Conservation (phyloP, 2,113 vertebrate species). For the Stigmatopora argus region DNA sequence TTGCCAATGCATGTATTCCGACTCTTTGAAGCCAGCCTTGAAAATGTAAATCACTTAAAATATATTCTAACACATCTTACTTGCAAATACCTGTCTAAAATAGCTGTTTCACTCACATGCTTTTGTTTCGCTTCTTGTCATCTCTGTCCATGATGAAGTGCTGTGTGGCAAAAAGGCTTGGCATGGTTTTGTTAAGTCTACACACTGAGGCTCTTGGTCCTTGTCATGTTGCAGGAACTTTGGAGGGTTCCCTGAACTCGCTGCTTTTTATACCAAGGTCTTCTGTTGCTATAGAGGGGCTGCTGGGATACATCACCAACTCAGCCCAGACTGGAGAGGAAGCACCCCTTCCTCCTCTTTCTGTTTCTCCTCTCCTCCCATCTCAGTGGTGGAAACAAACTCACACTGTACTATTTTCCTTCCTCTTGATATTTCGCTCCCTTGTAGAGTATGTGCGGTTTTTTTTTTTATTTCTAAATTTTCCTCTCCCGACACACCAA, state of each 20-base stretch:
- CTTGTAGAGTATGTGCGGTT: conserved; percentile 30
- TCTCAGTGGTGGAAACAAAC: conserved; percentile 42
- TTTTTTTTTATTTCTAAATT: conserved; percentile 12
- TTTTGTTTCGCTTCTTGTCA: conserved; percentile 69
- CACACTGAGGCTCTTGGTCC: conserved; percentile 54
- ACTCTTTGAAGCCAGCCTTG: background rate
- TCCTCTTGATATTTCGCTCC: conserved; percentile 34
- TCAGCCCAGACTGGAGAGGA: conserved; percentile 56
- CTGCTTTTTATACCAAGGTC: conserved; percentile 56
- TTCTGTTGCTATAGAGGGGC: conserved; percentile 39
- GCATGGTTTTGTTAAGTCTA: conserved; percentile 71
- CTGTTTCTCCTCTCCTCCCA: conserved; percentile 44
- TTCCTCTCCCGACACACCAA: conserved; percentile 14
- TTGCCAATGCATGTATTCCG: background rate
- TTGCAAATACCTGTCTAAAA: background rate
- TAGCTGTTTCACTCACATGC: conserved; percentile 64
- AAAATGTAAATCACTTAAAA: background rate
- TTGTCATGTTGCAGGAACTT: conserved; percentile 61
- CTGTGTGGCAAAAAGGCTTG: conserved; percentile 64
- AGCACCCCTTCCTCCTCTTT: conserved; percentile 55
- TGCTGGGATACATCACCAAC: conserved; percentile 57
- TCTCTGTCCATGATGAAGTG: conserved; percentile 73
- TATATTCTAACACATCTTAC: background rate
- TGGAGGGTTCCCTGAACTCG: conserved; percentile 46
- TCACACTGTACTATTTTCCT: conserved; percentile 26